phyloP scores from a whole-genome alignment of 23 tunicate genomes.

The Ciona savignyi region DNA sequence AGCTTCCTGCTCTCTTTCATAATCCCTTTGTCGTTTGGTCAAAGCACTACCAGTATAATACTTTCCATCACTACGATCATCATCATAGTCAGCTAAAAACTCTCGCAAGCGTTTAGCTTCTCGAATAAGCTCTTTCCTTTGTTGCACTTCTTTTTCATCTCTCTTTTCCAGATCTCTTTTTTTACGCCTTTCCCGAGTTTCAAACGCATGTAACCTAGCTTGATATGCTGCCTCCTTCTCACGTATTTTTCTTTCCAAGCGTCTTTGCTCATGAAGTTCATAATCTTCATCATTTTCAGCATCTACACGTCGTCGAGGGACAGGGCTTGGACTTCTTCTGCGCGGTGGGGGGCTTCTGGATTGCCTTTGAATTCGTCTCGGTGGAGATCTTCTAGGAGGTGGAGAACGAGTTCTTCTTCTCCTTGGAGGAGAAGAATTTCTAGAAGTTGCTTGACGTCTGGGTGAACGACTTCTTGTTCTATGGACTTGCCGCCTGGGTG shows the following conservation, averaged over 20 bases:
- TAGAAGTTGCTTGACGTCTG: slow-evolving; percentile 1
- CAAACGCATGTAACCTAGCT: slow-evolving; percentile 73
- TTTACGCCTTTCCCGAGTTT: slow-evolving; percentile 82
- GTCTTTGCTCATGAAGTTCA: slow-evolving; percentile 74
- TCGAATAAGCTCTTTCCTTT: slow-evolving; percentile 76
- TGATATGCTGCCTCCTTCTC: slow-evolving; percentile 97
- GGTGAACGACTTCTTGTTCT: slow-evolving; percentile 38
- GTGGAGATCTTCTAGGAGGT: slow-evolving; percentile 29
- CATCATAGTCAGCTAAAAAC: slow-evolving; percentile 97
- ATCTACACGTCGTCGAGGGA: slow-evolving; percentile 30
- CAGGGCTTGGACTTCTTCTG: slow-evolving; percentile 26
- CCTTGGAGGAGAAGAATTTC: slow-evolving; percentile 1
- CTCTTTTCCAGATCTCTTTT: slow-evolving; percentile 79
- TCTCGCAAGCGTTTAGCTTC: slow-evolving; percentile 98
- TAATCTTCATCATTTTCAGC: slow-evolving; percentile 71
- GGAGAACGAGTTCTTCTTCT: slow-evolving; percentile 12
- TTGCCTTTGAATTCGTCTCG: slow-evolving; percentile 16
- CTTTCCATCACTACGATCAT: slow-evolving; percentile 73
- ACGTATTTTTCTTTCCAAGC: slow-evolving; percentile 84
- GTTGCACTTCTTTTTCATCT: slow-evolving; percentile 45
- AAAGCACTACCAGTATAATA: slow-evolving; percentile 80
- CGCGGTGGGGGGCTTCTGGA: slow-evolving; percentile 51
- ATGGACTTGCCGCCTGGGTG: not conserved
- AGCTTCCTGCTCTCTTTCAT: slow-evolving; percentile 64
- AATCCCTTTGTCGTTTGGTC: slow-evolving; percentile 53